phyloP scores from a whole-genome alignment of 2,113 vertebrate genomes.

The Ctenodactylus gundi region DNA sequence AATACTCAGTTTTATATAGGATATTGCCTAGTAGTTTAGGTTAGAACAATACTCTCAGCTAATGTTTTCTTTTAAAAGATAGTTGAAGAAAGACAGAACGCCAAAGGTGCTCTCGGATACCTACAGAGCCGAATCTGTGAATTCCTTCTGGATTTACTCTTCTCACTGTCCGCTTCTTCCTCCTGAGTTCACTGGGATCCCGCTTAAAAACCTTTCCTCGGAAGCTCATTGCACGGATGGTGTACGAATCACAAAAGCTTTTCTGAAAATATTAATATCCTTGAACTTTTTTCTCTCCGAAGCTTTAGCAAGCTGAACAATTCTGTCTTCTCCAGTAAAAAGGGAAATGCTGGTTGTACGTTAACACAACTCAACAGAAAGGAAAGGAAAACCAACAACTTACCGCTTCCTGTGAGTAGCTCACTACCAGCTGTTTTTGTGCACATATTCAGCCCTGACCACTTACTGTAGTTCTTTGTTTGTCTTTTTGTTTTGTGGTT shows the following conservation, averaged over 20 bases:
- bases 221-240: constrained; percentile 90
- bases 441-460: neutral
- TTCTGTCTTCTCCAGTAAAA: constrained; percentile 64
- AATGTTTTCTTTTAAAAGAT: neutral
- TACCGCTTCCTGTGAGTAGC: constrained; percentile 83
- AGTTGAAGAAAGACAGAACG: constrained; percentile 6
- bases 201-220: constrained; percentile 86
- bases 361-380: constrained; percentile 80
- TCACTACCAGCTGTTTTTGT: constrained; percentile 61
- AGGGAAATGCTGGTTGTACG: constrained; percentile 82
- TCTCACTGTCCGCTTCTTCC: constrained; percentile 85
- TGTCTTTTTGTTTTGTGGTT: too few species aligned
- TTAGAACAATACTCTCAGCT: neutral
- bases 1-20: neutral
- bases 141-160: constrained; percentile 87
- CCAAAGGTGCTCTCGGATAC: constrained; percentile 81
- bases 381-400: constrained; percentile 82
- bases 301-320: constrained; percentile 70
- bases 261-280: constrained; percentile 59
- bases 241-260: constrained; percentile 57
- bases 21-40: neutral
- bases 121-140: constrained; percentile 91
- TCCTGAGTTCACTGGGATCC: constrained; percentile 91
- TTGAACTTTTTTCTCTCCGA: constrained; percentile 60
- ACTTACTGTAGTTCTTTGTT: too few species aligned